Percentiles rank a stretch among this genome's conserved stretches.
Conservation (phyloP, 2,888 invertebrate species). For the Eristalis arbustorum region DNA sequence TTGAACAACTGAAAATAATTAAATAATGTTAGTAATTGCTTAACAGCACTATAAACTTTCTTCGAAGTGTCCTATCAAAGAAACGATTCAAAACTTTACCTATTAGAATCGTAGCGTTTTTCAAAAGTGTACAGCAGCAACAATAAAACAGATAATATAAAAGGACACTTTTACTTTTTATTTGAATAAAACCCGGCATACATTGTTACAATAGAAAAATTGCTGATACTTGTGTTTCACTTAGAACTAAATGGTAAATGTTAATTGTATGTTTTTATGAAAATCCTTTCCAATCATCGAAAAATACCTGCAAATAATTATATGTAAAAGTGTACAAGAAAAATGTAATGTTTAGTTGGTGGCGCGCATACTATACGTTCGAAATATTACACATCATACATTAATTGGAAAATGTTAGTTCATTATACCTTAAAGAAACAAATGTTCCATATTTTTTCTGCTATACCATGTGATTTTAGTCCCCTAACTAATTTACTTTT, state of each 20-base stretch:
- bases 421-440: too few species aligned
- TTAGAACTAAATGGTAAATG: too few species aligned
- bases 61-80: neutral
- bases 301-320: neutral
- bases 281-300: neutral
- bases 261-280: too few species aligned
- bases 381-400: too few species aligned
- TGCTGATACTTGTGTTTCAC: too few species aligned
- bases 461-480: too few species aligned
- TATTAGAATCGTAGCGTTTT: neutral
- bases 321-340: neutral
- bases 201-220: too few species aligned
- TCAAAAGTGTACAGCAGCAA: neutral
- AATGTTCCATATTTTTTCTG: too few species aligned
- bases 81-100: neutral
- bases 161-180: neutral
- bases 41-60: neutral
- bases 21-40: neutral
- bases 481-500: too few species aligned
- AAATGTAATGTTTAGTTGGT: neutral
- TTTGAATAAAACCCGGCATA: neutral
- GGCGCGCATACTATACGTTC: too few species aligned
- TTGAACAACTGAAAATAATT: conserved; percentile 74
- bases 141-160: neutral
- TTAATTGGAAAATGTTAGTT: too few species aligned